Percentiles rank a stretch among this genome's conserved stretches.
phyloP scores from a whole-genome alignment of 2,797 vertebrate genomes.

The Halcyon smyrnensis region DNA sequence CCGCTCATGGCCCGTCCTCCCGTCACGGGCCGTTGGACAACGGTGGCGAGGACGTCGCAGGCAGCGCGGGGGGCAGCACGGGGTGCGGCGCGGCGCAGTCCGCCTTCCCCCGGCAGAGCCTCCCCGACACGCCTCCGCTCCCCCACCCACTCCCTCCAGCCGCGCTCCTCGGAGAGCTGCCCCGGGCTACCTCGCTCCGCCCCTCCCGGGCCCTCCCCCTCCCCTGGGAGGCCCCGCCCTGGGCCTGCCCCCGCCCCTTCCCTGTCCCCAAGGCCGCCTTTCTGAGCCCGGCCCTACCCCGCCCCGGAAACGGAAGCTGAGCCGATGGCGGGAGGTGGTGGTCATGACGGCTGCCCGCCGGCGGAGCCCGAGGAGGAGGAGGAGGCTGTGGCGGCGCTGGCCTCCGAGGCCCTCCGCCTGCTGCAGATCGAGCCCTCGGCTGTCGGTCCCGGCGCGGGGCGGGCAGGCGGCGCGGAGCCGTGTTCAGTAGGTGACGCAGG shows the following conservation, averaged over 20 bases:
- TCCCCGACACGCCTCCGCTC: no score
- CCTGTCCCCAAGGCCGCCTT: no score
- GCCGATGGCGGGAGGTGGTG: neutral
- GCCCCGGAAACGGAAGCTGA: no score
- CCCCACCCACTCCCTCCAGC: no score
- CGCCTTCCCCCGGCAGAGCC: neutral
- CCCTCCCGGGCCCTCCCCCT: no score
- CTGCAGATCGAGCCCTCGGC: neutral
- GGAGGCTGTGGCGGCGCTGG: neutral
- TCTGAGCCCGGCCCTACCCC: no score
- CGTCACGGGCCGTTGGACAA: rapidly evolving
- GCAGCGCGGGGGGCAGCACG: neutral
- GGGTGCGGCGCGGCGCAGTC: neutral
- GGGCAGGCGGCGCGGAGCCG: neutral
- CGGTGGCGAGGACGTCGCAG: neutral
- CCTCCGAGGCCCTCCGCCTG: neutral
- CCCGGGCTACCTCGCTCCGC: no score
- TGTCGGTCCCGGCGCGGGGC: neutral
- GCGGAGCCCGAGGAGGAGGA: neutral
- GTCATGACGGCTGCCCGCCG: no score
- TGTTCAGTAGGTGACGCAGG: neutral
- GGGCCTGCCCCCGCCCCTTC: no score
- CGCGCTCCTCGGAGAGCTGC: no score
- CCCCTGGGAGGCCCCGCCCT: no score
- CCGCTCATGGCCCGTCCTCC: neutral